phyloP scores from a whole-genome alignment of 2,888 invertebrate genomes.

The Antheraea assamensis region DNA sequence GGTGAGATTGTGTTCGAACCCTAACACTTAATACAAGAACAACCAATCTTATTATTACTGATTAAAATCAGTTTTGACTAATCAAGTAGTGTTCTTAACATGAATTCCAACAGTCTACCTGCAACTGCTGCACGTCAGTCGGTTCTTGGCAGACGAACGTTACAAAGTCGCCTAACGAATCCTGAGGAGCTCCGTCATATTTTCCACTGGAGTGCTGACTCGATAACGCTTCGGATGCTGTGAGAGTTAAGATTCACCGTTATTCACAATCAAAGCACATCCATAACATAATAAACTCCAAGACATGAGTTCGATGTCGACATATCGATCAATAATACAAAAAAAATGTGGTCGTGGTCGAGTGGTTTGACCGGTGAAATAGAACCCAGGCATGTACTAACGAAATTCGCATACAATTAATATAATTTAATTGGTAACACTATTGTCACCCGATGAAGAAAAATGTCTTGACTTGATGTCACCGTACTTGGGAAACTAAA shows the following conservation, averaged over 20 bases:
- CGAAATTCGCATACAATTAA: too few relatives aligned
- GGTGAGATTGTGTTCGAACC: too few relatives aligned
- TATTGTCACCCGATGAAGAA: too few relatives aligned
- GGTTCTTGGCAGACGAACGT: slow-evolving; percentile 98
- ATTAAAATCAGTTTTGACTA: not conserved
- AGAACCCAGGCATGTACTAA: too few relatives aligned
- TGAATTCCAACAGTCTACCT: slow-evolving; percentile 69
- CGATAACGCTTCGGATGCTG: slow-evolving; percentile 64
- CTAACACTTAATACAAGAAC: too few relatives aligned
- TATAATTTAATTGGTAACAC: too few relatives aligned
- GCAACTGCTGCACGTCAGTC: slow-evolving; percentile 86
- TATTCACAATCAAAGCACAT: not conserved
- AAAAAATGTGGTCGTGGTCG: too few relatives aligned
- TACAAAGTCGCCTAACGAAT: slow-evolving; percentile 97
- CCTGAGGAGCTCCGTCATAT: slow-evolving; percentile 86
- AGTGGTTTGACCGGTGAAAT: too few relatives aligned
- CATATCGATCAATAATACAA: not conserved
- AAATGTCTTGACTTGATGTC: too few relatives aligned
- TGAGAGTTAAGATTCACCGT: not conserved
- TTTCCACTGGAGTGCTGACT: slow-evolving; percentile 84
- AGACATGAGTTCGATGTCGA: not conserved
- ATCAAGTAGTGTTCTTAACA: not conserved
- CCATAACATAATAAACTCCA: not conserved
- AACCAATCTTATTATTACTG: too few relatives aligned
- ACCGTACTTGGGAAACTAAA: too few relatives aligned